Percentiles rank a stretch among this genome's conserved stretches.
Evolutionary conservation across 1,140 invertebrate species (phyloP).

Genomic region (Apolygus lucorum): DNA sequence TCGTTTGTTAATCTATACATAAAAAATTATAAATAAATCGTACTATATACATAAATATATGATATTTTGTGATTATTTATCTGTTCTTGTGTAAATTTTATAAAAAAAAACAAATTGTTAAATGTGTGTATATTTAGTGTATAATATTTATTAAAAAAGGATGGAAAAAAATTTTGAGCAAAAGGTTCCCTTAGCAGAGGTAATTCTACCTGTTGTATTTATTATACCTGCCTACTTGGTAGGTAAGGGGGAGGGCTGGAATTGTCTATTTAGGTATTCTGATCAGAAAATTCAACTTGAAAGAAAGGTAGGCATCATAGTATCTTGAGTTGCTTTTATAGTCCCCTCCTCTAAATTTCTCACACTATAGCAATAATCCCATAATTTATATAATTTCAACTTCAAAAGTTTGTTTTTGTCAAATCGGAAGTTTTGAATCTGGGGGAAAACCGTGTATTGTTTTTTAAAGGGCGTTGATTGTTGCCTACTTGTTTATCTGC

Average conservation of each 20-base stretch:
- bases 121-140: conserved; percentile 15
- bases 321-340: neutral
- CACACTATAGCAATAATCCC: too few species aligned
- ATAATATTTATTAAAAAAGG: conserved; percentile 6
- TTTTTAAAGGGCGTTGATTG: neutral
- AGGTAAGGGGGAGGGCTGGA: neutral
- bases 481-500: too few species aligned
- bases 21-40: conserved; percentile 14
- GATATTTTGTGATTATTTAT: conserved; percentile 12
- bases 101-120: conserved; percentile 12
- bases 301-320: neutral
- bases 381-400: neutral
- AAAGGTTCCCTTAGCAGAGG: neutral
- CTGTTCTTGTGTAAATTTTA: conserved; percentile 17
- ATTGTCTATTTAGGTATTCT: neutral
- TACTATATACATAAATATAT: conserved; percentile 7
- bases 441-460: neutral
- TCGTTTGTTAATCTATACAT: conserved; percentile 16
- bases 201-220: neutral
- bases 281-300: neutral
- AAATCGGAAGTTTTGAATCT: neutral
- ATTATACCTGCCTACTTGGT: neutral
- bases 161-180: neutral
- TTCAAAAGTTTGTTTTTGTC: neutral
- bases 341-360: too few species aligned